Evolutionary conservation across 2,113 vertebrate genomes (phyloP).

Genomic region (Psittacula cyanocephala): DNA sequence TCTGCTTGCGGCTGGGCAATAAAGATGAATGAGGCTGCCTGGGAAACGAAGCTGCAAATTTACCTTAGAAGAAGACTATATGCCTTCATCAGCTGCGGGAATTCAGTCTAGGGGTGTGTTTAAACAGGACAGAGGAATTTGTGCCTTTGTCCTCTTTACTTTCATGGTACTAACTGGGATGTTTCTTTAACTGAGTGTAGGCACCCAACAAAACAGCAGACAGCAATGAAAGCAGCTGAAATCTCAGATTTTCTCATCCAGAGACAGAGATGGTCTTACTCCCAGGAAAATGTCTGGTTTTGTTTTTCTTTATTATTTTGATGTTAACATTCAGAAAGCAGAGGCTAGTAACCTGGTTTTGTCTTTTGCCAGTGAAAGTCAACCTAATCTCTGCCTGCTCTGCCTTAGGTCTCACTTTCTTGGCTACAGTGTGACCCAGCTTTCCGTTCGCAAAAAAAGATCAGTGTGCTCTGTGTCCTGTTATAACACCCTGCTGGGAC

Average conservation of each 20-base stretch:
- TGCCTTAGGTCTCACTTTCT: not conserved
- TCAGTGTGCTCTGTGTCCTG: not conserved
- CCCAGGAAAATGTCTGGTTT: not conserved
- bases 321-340: not conserved
- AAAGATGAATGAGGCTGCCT: not conserved
- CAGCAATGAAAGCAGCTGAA: not conserved
- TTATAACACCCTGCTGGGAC: not conserved
- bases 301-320: not conserved
- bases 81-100: not conserved
- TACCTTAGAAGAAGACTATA: not conserved
- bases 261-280: not conserved
- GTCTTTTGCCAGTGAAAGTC: not conserved
- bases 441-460: not conserved
- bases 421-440: not conserved
- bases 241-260: not conserved
- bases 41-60: not conserved
- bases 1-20: not conserved
- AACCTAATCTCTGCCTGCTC: not conserved
- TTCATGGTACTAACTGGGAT: not conserved
- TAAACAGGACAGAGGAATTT: not conserved
- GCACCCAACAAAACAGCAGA: not conserved
- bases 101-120: not conserved
- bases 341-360: not conserved
- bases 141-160: not conserved
- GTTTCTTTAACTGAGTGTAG: not conserved